A percentile compares a stretch with the other conserved stretches of the same genome.
Evolutionary conservation across 2,888 invertebrate genomes (phyloP).

Genomic region (Microctonus aethiopoides): DNA sequence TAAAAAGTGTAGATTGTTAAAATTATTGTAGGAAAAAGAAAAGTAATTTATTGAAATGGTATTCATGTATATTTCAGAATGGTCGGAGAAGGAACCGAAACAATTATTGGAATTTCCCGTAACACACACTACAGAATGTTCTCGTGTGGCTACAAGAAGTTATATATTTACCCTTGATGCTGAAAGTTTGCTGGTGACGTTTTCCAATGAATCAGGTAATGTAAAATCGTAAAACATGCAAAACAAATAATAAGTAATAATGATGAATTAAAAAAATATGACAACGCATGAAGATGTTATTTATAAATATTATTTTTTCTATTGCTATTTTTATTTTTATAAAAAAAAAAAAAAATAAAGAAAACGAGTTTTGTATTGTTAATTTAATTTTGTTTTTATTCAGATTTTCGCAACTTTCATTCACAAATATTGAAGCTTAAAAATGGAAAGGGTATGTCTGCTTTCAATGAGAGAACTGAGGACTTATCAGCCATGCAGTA

Average conservation of each 20-base stretch:
- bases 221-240: too few relatives aligned
- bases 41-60: slow-evolving; percentile 1
- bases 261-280: too few relatives aligned
- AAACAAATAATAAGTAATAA: too few relatives aligned
- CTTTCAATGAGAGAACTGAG: slow-evolving; percentile 95
- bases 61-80: slow-evolving; percentile 47
- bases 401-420: slow-evolving; percentile 81
- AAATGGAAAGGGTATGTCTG: slow-evolving; percentile 80
- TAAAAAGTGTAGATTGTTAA: too few relatives aligned
- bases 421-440: slow-evolving; percentile 79
- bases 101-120: slow-evolving; percentile 77
- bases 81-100: slow-evolving; percentile 53
- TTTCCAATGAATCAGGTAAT: slow-evolving; percentile 72
- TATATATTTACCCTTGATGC: slow-evolving; percentile 80
- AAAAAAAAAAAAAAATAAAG: neutral
- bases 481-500: slow-evolving; percentile 99
- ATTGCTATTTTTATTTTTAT: slow-evolving; percentile 4
- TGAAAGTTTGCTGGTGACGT: slow-evolving; percentile 79
- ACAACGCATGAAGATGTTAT: too few relatives aligned
- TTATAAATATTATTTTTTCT: too few relatives aligned
- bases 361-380: neutral
- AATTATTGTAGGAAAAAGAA: neutral
- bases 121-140: slow-evolving; percentile 77
- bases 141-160: slow-evolving; percentile 76
- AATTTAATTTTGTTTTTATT: slow-evolving; percentile 27